Percentiles rank a stretch among this genome's conserved stretches.
Evolutionary conservation across 1,140 invertebrate species (phyloP).

Genomic region (Pomacea maculata): DNA sequence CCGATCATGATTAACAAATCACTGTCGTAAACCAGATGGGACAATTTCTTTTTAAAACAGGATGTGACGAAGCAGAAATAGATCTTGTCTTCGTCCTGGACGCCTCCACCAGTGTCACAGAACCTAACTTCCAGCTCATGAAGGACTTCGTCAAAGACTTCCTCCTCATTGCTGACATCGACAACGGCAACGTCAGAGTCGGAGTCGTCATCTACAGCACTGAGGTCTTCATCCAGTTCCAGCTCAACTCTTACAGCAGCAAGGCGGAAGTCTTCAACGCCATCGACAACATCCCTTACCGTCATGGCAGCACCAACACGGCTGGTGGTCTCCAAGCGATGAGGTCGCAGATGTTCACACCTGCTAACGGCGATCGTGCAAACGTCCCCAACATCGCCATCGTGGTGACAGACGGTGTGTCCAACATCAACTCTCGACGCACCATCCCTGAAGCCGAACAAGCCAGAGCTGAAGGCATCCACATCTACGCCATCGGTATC

Average conservation of each 20-base stretch:
- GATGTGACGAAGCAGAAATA: slow-evolving; percentile 26
- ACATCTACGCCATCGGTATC: slow-evolving; percentile 56
- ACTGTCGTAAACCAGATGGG: neutral
- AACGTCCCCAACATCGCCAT: slow-evolving; percentile 37
- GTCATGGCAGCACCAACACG: slow-evolving; percentile 48
- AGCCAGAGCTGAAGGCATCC: slow-evolving; percentile 36
- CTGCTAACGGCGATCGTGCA: slow-evolving; percentile 43
- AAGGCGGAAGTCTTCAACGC: slow-evolving; percentile 33
- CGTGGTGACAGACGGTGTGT: slow-evolving; percentile 45
- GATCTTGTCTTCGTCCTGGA: slow-evolving; percentile 55
- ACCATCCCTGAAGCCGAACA: slow-evolving; percentile 51
- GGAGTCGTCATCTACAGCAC: slow-evolving; percentile 47
- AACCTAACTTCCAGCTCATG: slow-evolving; percentile 47
- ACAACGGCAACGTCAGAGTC: slow-evolving; percentile 36
- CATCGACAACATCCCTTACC: slow-evolving; percentile 43
- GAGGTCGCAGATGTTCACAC: slow-evolving; percentile 33
- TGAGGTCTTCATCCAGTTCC: slow-evolving; percentile 32
- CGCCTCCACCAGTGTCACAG: slow-evolving; percentile 53
- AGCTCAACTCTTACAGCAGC: slow-evolving; percentile 35
- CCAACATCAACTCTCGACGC: slow-evolving; percentile 53
- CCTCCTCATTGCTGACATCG: slow-evolving; percentile 38
- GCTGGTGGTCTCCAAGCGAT: slow-evolving; percentile 36
- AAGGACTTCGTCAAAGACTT: slow-evolving; percentile 48
- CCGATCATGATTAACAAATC: neutral
- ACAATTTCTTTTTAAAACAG: neutral